Base-by-base conservation (phyloP, 1,140 invertebrate species). In the Elymnias hypermnestra region DNA sequence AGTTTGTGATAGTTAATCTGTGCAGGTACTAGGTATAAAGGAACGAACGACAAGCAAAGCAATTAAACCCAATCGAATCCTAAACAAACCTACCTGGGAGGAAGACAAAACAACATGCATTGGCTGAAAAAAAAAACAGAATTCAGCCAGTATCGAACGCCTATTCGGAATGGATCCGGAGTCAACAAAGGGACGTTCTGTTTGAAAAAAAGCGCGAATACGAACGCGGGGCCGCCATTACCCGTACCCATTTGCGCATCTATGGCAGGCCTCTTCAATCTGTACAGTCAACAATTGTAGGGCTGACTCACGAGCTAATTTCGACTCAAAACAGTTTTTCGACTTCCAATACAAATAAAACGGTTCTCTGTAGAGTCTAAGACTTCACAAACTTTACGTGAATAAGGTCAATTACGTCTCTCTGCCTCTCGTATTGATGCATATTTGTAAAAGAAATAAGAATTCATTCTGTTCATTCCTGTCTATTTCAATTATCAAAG, bases 141-240 rank as follows among this genome's bases (percentile, higher is more conserved):
- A 68, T 60, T 57, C 60, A 64, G 51, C 60, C 61, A 65, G 72
- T 66, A 76, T 77, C 74, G 70, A 71, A 72, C 68, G 64, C 53
- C 73, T 78, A 81, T 83, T 74, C 64, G 57, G 57, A 72, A 77
- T 66, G 67, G 66, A 73, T 72, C 64, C 64, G 72, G 45, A 74
- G 71, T 77, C 75, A 78, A 83, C 75, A 83, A 83, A 83, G 75
- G 72, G 78, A 78, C 62, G 73, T 67, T 72, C 67, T 76, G 65
- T 73, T 70, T 68, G 72, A 67, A 69, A 71, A 73, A 79, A 78
- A 67, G 68, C 76, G 73, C 76, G 74, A 77, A 77, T 69, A 60
- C 72, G 61, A 75, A 72, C 71, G 70, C 63, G 70, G 57, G 63
- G 50, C 77, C 56, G 69, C 75, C 76, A 83, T 83, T 83, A 83